Percentiles rank a stretch among this genome's conserved stretches.
Evolutionary conservation across 2,113 vertebrate species (phyloP).

Genomic region (Gracilinanus agilis): DNA sequence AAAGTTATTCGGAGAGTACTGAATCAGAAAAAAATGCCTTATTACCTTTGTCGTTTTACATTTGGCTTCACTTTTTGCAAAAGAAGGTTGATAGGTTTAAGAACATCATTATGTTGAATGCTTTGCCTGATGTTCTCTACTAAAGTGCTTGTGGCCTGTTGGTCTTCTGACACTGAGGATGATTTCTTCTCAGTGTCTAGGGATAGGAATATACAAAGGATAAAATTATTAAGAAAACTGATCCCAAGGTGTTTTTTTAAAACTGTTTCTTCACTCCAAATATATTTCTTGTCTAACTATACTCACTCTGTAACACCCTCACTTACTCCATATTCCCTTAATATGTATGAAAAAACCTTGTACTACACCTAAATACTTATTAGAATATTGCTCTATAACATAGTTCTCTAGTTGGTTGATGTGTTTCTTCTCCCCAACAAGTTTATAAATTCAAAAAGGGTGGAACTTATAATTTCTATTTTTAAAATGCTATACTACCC

Average conservation of each 20-base stretch:
- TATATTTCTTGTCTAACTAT: neutral
- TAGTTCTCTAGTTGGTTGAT: neutral
- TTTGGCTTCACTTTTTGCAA: constrained; percentile 86
- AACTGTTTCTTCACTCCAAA: neutral
- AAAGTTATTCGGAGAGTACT: neutral
- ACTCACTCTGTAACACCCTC: neutral
- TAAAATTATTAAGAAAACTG: constrained; percentile 11
- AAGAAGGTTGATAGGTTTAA: constrained; percentile 92
- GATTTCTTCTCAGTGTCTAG: constrained; percentile 89
- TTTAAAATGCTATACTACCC: neutral
- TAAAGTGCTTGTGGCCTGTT: constrained; percentile 89
- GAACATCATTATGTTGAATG: constrained; percentile 95
- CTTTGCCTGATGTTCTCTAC: constrained; percentile 92
- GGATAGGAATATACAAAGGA: neutral
- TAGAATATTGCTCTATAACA: neutral
- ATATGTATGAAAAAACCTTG: neutral
- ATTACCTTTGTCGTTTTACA: constrained; percentile 92
- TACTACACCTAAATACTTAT: neutral
- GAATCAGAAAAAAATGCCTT: constrained; percentile 21
- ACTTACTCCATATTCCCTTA: neutral
- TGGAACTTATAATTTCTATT: neutral
- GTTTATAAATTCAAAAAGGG: neutral
- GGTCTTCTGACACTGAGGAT: constrained; percentile 86
- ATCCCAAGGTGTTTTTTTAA: neutral
- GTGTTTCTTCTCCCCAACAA: neutral